Evolutionary conservation across 37 sponge, comb jelly and placozoan species (phyloP).

Genomic region (Hexactinellida sp.): DNA sequence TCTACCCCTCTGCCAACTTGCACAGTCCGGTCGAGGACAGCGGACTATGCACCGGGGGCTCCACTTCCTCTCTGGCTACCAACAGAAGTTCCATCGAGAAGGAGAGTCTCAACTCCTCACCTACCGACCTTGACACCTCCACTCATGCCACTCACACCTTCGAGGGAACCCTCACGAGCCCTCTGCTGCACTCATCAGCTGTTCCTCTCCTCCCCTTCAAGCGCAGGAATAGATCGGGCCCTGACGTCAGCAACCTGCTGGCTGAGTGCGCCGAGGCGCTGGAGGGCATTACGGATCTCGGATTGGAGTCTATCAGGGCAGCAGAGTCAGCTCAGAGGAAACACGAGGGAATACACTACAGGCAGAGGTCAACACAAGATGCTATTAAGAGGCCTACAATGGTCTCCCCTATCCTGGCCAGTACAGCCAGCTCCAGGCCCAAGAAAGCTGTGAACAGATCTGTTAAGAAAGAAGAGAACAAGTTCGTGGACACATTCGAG

Average conservation of each 20-base stretch:
- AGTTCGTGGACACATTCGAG: not conserved
- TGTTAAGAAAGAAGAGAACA: not conserved
- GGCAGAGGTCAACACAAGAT: not conserved
- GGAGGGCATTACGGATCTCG: not conserved
- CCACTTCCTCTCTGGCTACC: not conserved
- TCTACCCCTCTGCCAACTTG: not conserved
- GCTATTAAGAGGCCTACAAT: not conserved
- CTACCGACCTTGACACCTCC: not conserved
- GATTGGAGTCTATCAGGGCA: not conserved
- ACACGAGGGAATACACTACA: not conserved
- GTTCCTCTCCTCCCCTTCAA: not conserved
- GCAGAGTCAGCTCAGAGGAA: not conserved
- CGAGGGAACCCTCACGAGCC: not conserved
- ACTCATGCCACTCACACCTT: not conserved
- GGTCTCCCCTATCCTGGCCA: not conserved
- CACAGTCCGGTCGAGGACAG: conserved; percentile 8
- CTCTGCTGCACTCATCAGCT: too few species aligned
- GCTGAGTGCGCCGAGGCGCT: not conserved
- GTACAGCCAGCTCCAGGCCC: not conserved
- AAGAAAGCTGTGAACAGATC: not conserved
- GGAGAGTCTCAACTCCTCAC: not conserved
- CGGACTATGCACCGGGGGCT: not conserved
- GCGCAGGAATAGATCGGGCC: not conserved
- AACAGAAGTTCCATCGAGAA: not conserved
- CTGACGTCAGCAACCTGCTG: not conserved